A percentile compares a stretch with the other conserved stretches of the same genome.
phyloP scores from a whole-genome alignment of 2,113 vertebrate species.

The Tursiops truncatus region DNA sequence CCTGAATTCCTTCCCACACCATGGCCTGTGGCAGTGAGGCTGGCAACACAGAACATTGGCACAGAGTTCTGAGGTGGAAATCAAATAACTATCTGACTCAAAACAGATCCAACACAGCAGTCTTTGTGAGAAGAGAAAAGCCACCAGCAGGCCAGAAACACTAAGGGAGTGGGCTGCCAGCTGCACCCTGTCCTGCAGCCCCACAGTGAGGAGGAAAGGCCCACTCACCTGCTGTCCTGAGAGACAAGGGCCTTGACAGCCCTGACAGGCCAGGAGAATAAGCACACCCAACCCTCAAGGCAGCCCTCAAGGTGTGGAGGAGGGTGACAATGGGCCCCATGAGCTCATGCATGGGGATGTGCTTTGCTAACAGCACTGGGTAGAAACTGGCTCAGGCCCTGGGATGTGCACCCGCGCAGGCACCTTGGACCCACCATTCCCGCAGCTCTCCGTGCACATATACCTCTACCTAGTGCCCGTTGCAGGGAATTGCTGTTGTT shows the following conservation, averaged over 20 bases:
- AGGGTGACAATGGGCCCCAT: background rate
- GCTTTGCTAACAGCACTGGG: background rate
- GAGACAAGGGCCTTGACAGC: background rate
- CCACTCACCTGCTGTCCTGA: background rate
- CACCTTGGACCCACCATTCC: background rate
- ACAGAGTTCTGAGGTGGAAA: slow-evolving; percentile 24
- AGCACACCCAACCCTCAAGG: background rate
- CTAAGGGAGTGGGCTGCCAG: background rate
- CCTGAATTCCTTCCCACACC: background rate
- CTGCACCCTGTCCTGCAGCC: background rate
- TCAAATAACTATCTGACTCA: background rate
- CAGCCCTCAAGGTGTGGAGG: background rate
- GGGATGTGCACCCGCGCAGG: background rate
- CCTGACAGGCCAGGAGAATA: background rate
- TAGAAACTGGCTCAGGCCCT: background rate
- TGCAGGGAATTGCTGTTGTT: background rate
- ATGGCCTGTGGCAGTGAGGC: background rate
- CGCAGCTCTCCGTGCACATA: rapidly evolving
- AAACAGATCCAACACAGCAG: slow-evolving; percentile 30
- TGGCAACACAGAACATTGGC: background rate
- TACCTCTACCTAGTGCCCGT: background rate
- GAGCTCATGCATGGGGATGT: background rate
- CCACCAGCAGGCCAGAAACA: background rate
- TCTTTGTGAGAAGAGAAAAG: slow-evolving; percentile 32
- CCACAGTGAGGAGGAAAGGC: too few relatives aligned